Percentiles rank a stretch among this genome's conserved stretches.
Conservation (phyloP, 2,113 vertebrate genomes). For the Bagarius yarrelli region DNA sequence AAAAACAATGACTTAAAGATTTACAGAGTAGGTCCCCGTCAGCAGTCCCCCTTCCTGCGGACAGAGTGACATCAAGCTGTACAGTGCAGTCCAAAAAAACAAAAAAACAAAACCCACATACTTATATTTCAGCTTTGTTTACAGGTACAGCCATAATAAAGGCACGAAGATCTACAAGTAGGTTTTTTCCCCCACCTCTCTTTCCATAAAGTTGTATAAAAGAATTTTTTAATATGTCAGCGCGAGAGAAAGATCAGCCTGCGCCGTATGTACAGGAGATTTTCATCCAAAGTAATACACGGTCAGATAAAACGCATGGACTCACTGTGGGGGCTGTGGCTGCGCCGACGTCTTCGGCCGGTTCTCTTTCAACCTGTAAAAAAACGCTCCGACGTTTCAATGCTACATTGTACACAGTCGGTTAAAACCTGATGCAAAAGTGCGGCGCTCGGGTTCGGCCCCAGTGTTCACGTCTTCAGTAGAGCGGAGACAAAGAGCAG, state of each 20-base stretch:
- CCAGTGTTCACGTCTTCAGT: conserved; percentile 59
- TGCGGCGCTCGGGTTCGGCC: conserved; percentile 69
- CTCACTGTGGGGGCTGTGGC: conserved; percentile 6
- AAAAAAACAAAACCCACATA: conserved; percentile 43
- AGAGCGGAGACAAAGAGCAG: conserved; percentile 48
- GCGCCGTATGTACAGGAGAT: conserved; percentile 88
- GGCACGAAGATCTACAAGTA: conserved; percentile 98
- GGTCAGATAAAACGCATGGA: conserved; percentile 7
- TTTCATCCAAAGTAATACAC: neutral
- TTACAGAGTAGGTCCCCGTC: conserved; percentile 83
- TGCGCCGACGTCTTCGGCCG: neutral
- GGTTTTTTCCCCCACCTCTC: conserved; percentile 76
- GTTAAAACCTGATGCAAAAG: conserved; percentile 82
- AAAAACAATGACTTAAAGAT: conserved; percentile 54
- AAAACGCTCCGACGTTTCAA: neutral
- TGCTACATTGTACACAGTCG: conserved; percentile 59
- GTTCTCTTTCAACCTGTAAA: conserved; percentile 67
- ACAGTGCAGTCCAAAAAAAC: conserved; percentile 82
- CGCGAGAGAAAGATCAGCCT: conserved; percentile 91
- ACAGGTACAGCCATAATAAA: conserved; percentile 95
- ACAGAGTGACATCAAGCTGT: conserved; percentile 90
- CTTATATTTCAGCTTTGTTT: conserved; percentile 94
- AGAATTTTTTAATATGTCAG: conserved; percentile 94
- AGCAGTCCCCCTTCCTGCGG: conserved; percentile 81
- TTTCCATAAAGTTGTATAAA: conserved; percentile 98